These are phyloP conservation scores for Pipistrellus pygmaeus DNA, from an alignment of 2,797 vertebrate species.

Conservation along the genomic window DNA sequence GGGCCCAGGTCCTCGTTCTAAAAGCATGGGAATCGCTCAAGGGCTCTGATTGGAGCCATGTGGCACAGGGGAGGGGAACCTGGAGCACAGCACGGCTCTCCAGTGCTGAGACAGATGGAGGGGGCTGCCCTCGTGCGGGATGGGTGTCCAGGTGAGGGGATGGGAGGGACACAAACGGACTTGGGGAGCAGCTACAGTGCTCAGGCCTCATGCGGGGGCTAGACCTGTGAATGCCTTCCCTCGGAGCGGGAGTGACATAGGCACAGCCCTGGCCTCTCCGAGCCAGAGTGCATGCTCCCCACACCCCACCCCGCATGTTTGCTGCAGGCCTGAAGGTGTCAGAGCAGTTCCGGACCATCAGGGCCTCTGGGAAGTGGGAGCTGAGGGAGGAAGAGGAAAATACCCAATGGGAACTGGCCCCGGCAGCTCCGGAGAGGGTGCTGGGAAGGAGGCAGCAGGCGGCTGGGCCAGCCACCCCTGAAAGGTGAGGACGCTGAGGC, in stretches of 20 bases:
- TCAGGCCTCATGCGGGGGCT: background rate
- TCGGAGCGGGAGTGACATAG: background rate
- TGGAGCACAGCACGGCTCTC: background rate
- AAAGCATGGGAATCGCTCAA: background rate
- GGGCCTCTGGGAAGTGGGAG: background rate
- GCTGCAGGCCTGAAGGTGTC: background rate
- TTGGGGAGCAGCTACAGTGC: background rate
- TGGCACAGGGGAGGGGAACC: background rate
- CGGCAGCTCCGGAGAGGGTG: background rate
- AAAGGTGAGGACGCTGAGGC: background rate
- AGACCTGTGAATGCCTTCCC: background rate
- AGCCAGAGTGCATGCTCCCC: background rate
- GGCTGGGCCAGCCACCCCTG: background rate
- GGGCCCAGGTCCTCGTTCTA: background rate
- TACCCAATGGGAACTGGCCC: no score
- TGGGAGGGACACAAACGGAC: background rate
- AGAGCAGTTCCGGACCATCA: background rate
- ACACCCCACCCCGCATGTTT: background rate
- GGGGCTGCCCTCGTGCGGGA: background rate
- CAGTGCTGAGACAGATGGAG: no score
- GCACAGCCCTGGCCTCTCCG: background rate
- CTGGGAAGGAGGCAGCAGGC: background rate
- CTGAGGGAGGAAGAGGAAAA: background rate
- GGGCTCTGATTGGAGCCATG: background rate
- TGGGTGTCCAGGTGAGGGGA: background rate